Evolutionary conservation across 2,113 vertebrate species (phyloP), one percentile per base, ranked within the genome.

Genomic region (Parus major): DNA sequence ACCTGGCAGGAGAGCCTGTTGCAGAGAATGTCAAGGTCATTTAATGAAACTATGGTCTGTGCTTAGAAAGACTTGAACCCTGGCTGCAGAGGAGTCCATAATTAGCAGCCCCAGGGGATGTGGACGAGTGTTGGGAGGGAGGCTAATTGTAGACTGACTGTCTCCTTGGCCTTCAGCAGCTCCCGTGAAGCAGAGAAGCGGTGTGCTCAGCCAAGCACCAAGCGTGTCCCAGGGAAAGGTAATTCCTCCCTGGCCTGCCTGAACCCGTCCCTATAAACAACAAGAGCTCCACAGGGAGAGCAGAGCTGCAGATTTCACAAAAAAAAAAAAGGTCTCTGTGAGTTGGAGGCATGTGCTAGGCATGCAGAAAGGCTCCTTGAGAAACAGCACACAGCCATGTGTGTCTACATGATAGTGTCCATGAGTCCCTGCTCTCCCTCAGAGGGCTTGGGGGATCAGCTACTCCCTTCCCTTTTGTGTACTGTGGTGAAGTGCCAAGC

Each of bases 181-280:
- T 95, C 88, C 72, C 11, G 1, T 50, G 92, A 83, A 96, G 94
- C 90, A 87, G 88, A 91, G 90, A 92, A 96, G 66, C 29, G 18
- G 96, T 92, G 50, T 21, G 59, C 86, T 96, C 92, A 97, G 94
- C 88, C 95, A 96, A 93, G 84, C 76, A 87, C 94, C 95, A 88
- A 92, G 88, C 35, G 71, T 97, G 96, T 97, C 95, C 95, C 95
- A 95, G 84, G 90, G 96, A 97, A 97, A 97, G 93, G 95, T 95
- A 97, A 97, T 96, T 97, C 95, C 93, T 97, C 52, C 88, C 49
- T 1, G 6, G 82, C 97, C 93, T 97, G 97, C 88, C 97, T 71
- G 59, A 82, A 69, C 97, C 84, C 31, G 63, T 92, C 93, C 92
- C 86, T 85, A 95, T 95, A 97, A 97, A 97, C 96, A 95, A 86